phyloP scores from a whole-genome alignment of 2,888 invertebrate species.

The Agrochola macilenta region DNA sequence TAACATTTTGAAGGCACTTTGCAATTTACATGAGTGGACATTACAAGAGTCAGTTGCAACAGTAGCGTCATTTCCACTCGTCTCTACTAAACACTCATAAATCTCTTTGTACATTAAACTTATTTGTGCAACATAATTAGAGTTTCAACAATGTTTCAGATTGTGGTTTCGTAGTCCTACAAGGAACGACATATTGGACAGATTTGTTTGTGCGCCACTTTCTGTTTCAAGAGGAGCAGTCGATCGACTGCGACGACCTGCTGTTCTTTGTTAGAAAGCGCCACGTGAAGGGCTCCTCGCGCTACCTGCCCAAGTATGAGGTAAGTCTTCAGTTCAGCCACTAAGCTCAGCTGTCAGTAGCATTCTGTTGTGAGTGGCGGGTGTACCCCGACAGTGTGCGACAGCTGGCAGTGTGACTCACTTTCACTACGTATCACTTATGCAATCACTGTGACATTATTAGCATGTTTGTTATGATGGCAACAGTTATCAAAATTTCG shows the following conservation, averaged over 20 bases:
- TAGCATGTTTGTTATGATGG: constrained; percentile 15
- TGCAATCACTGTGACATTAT: constrained; percentile 3
- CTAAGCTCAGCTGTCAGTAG: background rate
- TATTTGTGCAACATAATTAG: constrained; percentile 34
- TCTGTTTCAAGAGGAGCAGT: constrained; percentile 96
- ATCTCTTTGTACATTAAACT: constrained; percentile 14
- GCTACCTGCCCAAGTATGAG: constrained; percentile 97
- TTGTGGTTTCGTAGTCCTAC: constrained; percentile 97
- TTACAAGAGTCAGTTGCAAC: constrained; percentile 3
- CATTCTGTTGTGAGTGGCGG: background rate
- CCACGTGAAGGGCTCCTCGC: constrained; percentile 96
- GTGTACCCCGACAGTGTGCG: too few relatives aligned
- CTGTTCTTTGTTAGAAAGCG: constrained; percentile 98
- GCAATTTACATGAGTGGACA: constrained; percentile 59
- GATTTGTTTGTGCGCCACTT: constrained; percentile 98
- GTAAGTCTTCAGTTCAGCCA: constrained; percentile 83
- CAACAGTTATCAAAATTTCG: constrained; percentile 11
- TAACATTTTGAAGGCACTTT: constrained; percentile 73
- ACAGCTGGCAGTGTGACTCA: background rate
- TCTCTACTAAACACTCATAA: constrained; percentile 3
- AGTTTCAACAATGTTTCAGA: constrained; percentile 89
- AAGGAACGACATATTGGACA: constrained; percentile 98
- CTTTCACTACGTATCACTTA: background rate
- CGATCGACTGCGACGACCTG: constrained; percentile 98
- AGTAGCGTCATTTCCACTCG: background rate